Evolutionary conservation across 1,140 invertebrate genomes (phyloP).

Genomic region (Tribolium castaneum): DNA sequence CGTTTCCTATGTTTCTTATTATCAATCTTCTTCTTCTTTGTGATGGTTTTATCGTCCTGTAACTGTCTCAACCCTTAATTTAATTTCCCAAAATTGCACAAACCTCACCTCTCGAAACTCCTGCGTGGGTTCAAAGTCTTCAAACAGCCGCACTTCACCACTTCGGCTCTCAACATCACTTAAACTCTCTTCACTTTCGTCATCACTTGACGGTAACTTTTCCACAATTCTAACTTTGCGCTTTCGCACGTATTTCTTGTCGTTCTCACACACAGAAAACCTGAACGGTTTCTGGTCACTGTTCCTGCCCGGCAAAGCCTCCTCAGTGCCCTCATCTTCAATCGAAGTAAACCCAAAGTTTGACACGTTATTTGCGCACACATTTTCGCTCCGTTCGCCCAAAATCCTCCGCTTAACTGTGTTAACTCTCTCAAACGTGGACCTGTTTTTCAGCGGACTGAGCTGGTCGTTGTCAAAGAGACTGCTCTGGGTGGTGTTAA

Average conservation of each 20-base stretch:
- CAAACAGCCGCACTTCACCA: conserved; percentile 30
- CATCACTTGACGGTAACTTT: neutral
- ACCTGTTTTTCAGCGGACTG: conserved; percentile 43
- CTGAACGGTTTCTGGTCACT: conserved; percentile 2
- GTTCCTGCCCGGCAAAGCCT: neutral
- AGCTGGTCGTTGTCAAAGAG: conserved; percentile 49
- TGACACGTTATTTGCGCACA: neutral
- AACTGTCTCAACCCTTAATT: neutral
- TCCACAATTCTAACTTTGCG: neutral
- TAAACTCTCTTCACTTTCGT: neutral
- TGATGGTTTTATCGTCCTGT: neutral
- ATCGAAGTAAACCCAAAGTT: conserved; percentile 46
- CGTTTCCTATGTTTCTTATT: conserved; percentile 31
- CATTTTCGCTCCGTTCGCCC: conserved; percentile 33
- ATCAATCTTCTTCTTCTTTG: conserved; percentile 1
- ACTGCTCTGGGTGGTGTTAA: neutral
- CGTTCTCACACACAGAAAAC: neutral
- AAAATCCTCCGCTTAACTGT: conserved; percentile 23
- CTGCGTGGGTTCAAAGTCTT: conserved; percentile 5
- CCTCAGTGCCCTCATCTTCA: neutral
- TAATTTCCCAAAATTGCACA: neutral
- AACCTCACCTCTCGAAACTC: neutral
- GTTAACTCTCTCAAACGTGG: neutral
- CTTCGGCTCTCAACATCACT: conserved; percentile 14
- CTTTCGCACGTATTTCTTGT: conserved; percentile 16